phyloP scores from a whole-genome alignment of 2,113 vertebrate genomes.

The Psammodynastes pulverulentus region DNA sequence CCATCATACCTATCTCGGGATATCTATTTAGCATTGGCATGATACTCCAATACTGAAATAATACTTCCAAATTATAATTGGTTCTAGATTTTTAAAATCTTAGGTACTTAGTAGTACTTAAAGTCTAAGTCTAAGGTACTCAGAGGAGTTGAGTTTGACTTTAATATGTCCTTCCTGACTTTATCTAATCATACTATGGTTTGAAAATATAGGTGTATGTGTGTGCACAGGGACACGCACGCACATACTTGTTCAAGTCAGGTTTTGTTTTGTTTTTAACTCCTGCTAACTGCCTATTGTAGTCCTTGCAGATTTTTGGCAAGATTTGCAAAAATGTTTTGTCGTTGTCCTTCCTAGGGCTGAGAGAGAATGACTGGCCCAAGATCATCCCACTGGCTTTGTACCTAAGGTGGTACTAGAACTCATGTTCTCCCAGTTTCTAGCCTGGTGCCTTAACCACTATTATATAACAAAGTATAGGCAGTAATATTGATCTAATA shows the following conservation, averaged over 20 bases:
- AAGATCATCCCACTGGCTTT: neutral
- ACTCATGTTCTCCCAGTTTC: neutral
- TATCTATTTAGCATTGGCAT: neutral
- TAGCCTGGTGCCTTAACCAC: neutral
- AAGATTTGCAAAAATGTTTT: neutral
- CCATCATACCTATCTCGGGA: neutral
- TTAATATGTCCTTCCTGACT: neutral
- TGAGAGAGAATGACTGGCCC: neutral
- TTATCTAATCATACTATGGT: neutral
- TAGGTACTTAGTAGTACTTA: no score
- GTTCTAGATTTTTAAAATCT: neutral
- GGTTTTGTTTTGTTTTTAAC: neutral
- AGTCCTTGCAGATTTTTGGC: neutral
- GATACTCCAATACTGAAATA: neutral
- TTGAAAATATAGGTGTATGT: neutral
- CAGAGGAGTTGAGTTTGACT: neutral
- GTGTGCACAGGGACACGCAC: neutral
- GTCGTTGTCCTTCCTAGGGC: neutral
- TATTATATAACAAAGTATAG: neutral
- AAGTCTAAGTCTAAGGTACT: neutral
- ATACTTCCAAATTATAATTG: neutral
- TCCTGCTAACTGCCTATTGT: neutral
- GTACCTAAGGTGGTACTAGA: neutral
- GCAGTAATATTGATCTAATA: neutral
- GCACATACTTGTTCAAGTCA: neutral